Evolutionary conservation across 2,113 vertebrate species (phyloP).

Genomic region (Tyto alba): DNA sequence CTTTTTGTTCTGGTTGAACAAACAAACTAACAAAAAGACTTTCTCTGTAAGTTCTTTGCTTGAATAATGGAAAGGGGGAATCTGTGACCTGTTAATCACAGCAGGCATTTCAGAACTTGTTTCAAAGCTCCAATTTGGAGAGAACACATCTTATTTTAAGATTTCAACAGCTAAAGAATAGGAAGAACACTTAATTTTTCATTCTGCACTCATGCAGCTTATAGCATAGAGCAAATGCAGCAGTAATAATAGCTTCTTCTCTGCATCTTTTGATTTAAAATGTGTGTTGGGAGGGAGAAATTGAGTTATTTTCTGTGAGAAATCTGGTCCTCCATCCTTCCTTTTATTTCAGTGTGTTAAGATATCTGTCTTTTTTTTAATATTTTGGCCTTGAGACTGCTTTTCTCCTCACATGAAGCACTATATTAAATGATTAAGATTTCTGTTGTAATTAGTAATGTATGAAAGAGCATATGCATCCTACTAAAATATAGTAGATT

Average conservation of each 20-base stretch:
- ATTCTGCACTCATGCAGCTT: neutral
- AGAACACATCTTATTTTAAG: neutral
- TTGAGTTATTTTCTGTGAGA: neutral
- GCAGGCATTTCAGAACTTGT: neutral
- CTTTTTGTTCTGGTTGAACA: neutral
- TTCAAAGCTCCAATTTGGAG: neutral
- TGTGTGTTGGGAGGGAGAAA: neutral
- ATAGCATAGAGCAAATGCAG: neutral
- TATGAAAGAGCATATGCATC: neutral
- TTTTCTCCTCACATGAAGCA: neutral
- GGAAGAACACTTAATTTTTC: neutral
- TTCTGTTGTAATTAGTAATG: neutral
- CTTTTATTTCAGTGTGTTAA: neutral
- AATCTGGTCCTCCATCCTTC: neutral
- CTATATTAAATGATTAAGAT: neutral
- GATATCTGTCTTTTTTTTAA: neutral
- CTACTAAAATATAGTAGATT: neutral
- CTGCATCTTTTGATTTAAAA: neutral
- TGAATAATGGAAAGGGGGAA: neutral
- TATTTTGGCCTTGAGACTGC: neutral
- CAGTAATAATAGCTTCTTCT: neutral
- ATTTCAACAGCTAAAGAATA: neutral
- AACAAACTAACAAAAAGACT: neutral
- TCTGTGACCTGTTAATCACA: neutral
- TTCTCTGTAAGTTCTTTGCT: neutral